phyloP scores from a whole-genome alignment of 2,888 invertebrate genomes.

The Aphidoletes aphidimyza region DNA sequence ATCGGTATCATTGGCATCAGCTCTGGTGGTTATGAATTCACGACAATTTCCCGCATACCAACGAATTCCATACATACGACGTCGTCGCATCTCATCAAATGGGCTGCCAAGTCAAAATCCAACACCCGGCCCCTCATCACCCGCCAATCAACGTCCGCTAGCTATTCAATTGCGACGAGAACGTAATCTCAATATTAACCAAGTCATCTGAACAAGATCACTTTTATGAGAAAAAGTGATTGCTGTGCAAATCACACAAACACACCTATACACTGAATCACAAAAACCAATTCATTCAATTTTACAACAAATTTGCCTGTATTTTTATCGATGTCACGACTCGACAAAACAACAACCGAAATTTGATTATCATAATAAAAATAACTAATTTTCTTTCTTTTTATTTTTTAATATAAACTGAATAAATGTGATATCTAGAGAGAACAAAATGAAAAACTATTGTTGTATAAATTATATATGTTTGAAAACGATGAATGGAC shows the following conservation, averaged over 20 bases:
- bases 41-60: constrained; percentile 67
- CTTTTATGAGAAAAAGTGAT: neutral
- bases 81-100: constrained; percentile 40
- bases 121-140: constrained; percentile 34
- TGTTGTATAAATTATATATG: neutral
- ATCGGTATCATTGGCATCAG: constrained; percentile 82
- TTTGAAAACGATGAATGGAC: neutral
- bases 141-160: neutral
- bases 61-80: constrained; percentile 37
- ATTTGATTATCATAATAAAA: no score
- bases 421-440: constrained; percentile 36
- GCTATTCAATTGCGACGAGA: constrained; percentile 15
- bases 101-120: neutral
- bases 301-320: no score
- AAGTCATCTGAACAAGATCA: neutral
- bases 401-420: constrained; percentile 8
- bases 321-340: no score
- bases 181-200: constrained; percentile 47
- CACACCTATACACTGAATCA: neutral
- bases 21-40: constrained; percentile 71
- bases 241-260: neutral
- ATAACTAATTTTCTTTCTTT: no score
- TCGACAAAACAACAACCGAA: no score
- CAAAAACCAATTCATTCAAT: no score
- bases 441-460: neutral